Base-by-base conservation (phyloP, 2,797 vertebrate genomes). In the Simalia tracyae region DNA sequence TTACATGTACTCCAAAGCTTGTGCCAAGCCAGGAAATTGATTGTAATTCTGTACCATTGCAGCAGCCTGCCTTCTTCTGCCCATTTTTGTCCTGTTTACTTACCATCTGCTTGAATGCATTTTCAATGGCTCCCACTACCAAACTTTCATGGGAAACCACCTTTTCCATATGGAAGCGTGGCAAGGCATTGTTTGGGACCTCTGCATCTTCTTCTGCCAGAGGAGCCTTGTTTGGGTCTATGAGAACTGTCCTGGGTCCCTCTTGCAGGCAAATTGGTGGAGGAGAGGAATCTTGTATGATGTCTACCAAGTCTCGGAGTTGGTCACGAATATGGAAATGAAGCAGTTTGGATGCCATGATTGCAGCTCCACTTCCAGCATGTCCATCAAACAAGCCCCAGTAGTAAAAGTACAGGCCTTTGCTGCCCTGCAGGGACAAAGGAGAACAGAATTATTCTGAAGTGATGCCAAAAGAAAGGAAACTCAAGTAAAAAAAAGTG, bases 361-460 rank as follows among this genome's bases (percentile, higher is more conserved):
- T 98, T 36, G 99, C 99, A 1, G 99, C 99, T 2, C 99, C 99
- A 0, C 98, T 98, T 56, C 99, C 99, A 0, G 99, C 99, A 0
- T 99, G 99, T 63, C 99, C 99, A 15, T 99, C 99, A 92, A 98
- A 99, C 89, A 99, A 97, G 0, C 98, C 99, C 99, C 99, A 99
- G 95, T 99, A 99, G 95, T 98, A 98, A 93, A 99, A 98, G 84
- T 97, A 98, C 95, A 99, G 97, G 28, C 98, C 98, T 64, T 97
- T 97, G 85, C 95, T 97, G 91, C 98, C 98, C 99, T 99, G 91
- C 0, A 9, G 94, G 89, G 88, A 95, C 22, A 86, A 57, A 72
- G 12, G 24, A 56, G 11, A 31, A 54, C 2, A 64, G 72, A 81
- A n/a, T 3, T 86, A 31, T 31, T 46, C 84, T 57, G 6, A 88